Evolutionary conservation across 2,797 vertebrate species (phyloP), one percentile per base, ranked within the genome.

Genomic region (Anguilla pacifica): DNA sequence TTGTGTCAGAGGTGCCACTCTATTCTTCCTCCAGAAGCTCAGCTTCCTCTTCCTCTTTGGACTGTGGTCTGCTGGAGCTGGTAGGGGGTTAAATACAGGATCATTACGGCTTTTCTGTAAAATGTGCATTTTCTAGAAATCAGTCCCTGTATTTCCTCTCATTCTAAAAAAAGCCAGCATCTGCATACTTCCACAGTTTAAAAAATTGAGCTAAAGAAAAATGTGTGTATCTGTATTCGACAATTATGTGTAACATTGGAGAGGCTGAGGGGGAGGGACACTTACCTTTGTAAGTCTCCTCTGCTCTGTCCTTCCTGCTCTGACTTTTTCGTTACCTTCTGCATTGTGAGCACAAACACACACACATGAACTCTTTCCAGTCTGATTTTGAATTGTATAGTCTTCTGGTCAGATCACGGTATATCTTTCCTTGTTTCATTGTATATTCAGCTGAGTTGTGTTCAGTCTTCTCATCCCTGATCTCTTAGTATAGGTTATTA

Each of bases 281-380:
- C 25, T 70, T 28, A 6, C 88, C 74, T 51, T 87, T 4, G 17
- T 39, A 72, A 53, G 88, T 28, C 0, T 86, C 31, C 49, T 83
- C 70, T 46, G 59, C 86, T 28, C 88, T 92, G 85, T 91, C 87
- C 57, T 55, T 85, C 84, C 90, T 89, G 81, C 70, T 90, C 88
- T 51, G 39, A 1, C 10, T 35, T 35, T 35, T 91, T 91, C 11
- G 91, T 87, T 59, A 49, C 51, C 83, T 91, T 72, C 85, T 92
- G 89, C 90, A 92, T 82, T 0, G 53, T 55, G 53, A 55, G 77
- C 10, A 25, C 61, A 74, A n/a, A 22, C 31, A 51, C n/a, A 87
- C 35, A 35, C 25, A 88, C 10, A n/a, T n/a, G n/a, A n/a, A 67
- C 57, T 15, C 17, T 1, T 59, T 6, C 6, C 53, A 6, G 53